Evolutionary conservation across 2,888 invertebrate genomes (phyloP), one percentile per base, ranked within the genome.

Genomic region (Agrotis segetum): DNA sequence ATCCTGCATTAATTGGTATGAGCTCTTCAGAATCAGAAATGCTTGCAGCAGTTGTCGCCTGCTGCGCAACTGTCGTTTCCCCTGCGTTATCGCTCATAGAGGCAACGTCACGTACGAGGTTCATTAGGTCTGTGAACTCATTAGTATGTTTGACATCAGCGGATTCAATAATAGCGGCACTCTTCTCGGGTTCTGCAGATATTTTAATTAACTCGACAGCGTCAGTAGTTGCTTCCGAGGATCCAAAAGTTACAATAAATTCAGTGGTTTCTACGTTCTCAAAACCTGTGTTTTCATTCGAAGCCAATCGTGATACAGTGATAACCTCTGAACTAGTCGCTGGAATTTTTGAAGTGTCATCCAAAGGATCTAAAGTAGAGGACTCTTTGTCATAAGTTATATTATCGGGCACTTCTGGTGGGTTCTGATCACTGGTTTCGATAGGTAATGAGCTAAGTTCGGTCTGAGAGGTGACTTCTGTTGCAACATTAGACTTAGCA

Each of bases 371-470:
- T 14, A 77, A 71, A 0, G 94, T 94, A 1, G 92, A 91, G 34
- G 76, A 14, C 19, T 87, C 80, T 24, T 84, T 83, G 29, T 92
- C 92, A 79, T 92, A 92, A 2, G 87, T 87, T 34, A 88, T 87
- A 70, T 87, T 91, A 58, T 94, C 94, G 4, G 90, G 86, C 17
- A 85, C 90, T 61, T 93, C 92, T 24, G 93, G 94, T 13, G 96
- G 95, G 65, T 95, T 95, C 81, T 94, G 96, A 69, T 95, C 95
- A 81, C 95, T 96, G 0, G 95, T 95, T 85, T 95, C 96, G 40
- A 96, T 92, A 0, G 95, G 94, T 44, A 96, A 85, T 9, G 96
- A 96, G 75, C 95, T 95, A 11, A 95, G 88, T 87, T 95, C 95
- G 6, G 95, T 94, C 81, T 93, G 92, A 21, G 92, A 91, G 2